Evolutionary conservation across 2,113 vertebrate genomes (phyloP), one percentile per base, ranked within the genome.

Genomic region (Neofelis nebulosa): DNA sequence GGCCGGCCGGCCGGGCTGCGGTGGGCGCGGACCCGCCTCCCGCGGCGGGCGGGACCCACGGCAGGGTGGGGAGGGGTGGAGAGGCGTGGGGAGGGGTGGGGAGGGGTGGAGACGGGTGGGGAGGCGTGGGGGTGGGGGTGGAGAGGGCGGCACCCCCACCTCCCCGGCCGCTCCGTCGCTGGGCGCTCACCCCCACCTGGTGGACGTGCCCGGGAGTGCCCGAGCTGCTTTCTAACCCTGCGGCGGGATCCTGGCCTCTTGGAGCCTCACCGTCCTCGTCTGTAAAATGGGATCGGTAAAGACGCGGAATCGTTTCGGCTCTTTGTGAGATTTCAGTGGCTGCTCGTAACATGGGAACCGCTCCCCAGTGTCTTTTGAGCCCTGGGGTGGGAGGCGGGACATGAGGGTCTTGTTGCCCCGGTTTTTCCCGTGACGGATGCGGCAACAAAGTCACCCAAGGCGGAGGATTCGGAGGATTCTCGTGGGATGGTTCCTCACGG

Each of bases 141-240:
- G 91, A 18, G 11, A 13, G 91, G 95, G 33, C 38, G 76, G 36
- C 65, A 65, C 48, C 41, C 21, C 45, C 31, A 10, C 48, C 9
- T 27, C 81, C n/a, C n/a, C 19, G n/a, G 23, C 65, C 27, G 15
- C 96, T 16, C 69, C 6, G 98, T 96, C 95, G 96, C 98, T 94
- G 83, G 38, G 97, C 96, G 97, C 97, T 73, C 96, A 94, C 98
- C 96, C 98, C 98, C 98, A 97, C 97, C 99, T 98, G 97, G 97
- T 97, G 99, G 99, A 98, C 96, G 95, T 76, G 98, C 91, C 91
- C 78, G 98, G 98, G 94, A 99, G 89, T 94, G 98, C 88, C 98
- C 52, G 23, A 13, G 38, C 38, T 8, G 61, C 90, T 66, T 45
- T 0, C 7, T 55, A 52, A 38, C 71, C 55, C 36, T 3, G 71